phyloP scores from a whole-genome alignment of 2,888 invertebrate species.

The Allacma fusca region DNA sequence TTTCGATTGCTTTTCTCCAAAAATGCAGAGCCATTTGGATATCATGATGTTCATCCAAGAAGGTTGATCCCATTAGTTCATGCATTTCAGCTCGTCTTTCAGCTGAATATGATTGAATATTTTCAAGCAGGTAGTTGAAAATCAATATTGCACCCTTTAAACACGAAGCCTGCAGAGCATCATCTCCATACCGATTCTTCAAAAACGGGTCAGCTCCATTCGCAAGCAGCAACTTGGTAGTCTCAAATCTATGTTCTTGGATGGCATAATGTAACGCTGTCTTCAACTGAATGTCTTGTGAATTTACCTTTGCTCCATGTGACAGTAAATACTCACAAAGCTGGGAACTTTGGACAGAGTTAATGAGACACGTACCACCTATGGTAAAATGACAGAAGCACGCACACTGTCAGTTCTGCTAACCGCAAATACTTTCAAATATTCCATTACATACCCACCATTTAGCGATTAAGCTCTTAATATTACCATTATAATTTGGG shows the following conservation, averaged over 20 bases:
- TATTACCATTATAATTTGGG: constrained; percentile 80
- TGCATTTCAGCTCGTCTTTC: constrained; percentile 83
- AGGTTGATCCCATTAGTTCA: constrained; percentile 87
- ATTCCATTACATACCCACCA: too few species aligned
- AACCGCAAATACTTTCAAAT: too few species aligned
- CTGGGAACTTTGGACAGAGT: constrained; percentile 85
- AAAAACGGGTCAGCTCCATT: constrained; percentile 81
- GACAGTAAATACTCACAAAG: constrained; percentile 80
- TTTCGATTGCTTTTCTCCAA: constrained; percentile 81
- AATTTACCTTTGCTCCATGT: constrained; percentile 84
- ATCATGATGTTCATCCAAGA: constrained; percentile 70
- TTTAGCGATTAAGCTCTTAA: too few species aligned
- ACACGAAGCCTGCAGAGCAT: constrained; percentile 87
- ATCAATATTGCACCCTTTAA: constrained; percentile 76
- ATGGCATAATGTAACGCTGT: constrained; percentile 95
- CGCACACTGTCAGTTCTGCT: neutral
- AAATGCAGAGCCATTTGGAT: constrained; percentile 67
- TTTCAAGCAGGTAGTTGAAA: constrained; percentile 74
- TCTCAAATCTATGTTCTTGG: constrained; percentile 76
- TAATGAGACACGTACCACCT: constrained; percentile 89
- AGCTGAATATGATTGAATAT: constrained; percentile 69
- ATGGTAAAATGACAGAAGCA: neutral
- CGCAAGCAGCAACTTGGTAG: constrained; percentile 80
- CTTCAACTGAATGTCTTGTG: constrained; percentile 87
- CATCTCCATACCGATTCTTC: constrained; percentile 82